Evolutionary conservation across 2,113 vertebrate species (phyloP), one percentile per base, ranked within the genome.

Genomic region (Ancistrus triradiatus): DNA sequence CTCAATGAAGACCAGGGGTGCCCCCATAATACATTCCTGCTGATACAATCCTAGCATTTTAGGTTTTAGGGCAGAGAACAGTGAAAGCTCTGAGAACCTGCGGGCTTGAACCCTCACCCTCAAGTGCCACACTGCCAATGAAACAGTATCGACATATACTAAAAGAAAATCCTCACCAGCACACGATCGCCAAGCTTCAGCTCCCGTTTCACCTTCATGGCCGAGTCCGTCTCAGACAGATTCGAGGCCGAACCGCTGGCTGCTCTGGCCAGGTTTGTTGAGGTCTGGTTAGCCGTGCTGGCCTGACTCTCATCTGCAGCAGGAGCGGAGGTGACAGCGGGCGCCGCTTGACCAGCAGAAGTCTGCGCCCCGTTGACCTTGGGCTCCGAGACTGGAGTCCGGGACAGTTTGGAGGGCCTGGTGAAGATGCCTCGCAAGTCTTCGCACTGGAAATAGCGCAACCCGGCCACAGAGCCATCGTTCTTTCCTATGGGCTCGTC

Each of bases 401-500:
- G 82, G 0, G 87, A 85, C 1, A 98, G 71, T 74, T 98, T 98
- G 1, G 95, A 97, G 0, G 95, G 94, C 15, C 95, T 85, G 0
- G 95, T 98, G 76, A 98, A 98, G 33, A 98, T 96, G 7, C 95
- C 95, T 65, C 83, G 85, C 15, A 90, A 76, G 27, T 94, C 90
- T 11, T 95, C 91, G 1, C 95, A 98, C 79, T 95, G 91, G 80
- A 98, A 98, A 70, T 98, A 98, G 1, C 92, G 85, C 7, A 97
- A 85, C 7, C 92, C 93, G 0, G 93, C 88, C 78, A 98, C 95
- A 0, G 93, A 94, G 1, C 95, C 95, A 0, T 98, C 93, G 0
- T 98, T 98, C 82, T 98, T 98, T 11, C 95, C 95, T 1, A 96
- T 97, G 0, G 90, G 72, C 61, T 97, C 92, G 0, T 98, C 94